Conservation (phyloP, 2,888 invertebrate genomes). For the Epirrita christyi region DNA sequence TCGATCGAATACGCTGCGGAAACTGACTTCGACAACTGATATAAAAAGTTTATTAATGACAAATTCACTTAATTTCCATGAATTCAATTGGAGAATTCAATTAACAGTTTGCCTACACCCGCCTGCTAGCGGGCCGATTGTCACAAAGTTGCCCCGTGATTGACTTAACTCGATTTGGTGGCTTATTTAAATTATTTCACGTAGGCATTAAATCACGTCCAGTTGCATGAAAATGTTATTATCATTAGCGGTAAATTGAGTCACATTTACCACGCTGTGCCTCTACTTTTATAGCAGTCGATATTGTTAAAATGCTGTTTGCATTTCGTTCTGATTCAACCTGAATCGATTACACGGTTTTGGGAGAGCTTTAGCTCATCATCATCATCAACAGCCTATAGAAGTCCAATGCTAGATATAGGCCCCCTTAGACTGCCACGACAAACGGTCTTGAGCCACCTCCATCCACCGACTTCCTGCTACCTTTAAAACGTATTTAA, state of each 20-base stretch:
- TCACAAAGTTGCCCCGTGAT: conserved; percentile 43
- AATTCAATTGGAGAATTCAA: conserved; percentile 38
- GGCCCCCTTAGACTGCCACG: no score
- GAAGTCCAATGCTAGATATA: no score
- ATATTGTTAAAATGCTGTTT: no score
- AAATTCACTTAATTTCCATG: conserved; percentile 29
- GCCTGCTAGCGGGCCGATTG: conserved; percentile 38
- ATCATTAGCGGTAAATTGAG: background rate
- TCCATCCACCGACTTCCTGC: no score
- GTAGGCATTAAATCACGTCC: conserved; percentile 15
- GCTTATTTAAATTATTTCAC: conserved; percentile 37
- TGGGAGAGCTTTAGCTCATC: no score
- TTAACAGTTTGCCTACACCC: conserved; percentile 40
- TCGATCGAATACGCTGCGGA: background rate
- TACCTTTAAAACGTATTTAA: no score
- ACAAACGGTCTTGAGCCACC: no score
- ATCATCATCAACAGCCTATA: no score
- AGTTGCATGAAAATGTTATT: background rate
- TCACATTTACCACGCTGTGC: no score
- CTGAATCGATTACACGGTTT: no score
- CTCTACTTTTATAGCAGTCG: no score
- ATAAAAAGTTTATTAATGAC: conserved; percentile 35
- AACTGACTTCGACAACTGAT: conserved; percentile 22
- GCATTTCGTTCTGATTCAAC: no score
- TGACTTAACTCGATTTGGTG: conserved; percentile 37